Base-by-base conservation (phyloP, 2,888 invertebrate species). In the Pachymerium ferrugineum region DNA sequence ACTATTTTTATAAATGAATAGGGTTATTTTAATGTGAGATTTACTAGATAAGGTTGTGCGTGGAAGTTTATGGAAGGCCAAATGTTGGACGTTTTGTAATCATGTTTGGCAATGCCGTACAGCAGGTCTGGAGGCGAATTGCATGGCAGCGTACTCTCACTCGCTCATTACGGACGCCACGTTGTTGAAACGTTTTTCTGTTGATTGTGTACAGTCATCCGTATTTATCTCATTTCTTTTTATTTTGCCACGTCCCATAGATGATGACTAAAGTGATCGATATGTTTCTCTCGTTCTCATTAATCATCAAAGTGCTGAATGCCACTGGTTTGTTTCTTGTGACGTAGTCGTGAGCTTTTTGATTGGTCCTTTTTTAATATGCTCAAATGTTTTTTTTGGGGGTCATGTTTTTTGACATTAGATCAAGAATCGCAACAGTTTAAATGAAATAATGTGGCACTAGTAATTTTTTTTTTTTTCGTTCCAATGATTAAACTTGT, bases 91-190 rank as follows among this genome's bases (percentile, higher is more conserved):
- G 30, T 62, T 69, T 69, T 38, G n/a, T 33, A 72, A 73, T 73
- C 73, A 73, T 73, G 73, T 73, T 71, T 73, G 68, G 73, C 67
- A 68, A 67, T 68, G 73, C 73, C 73, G 33, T 73, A 62, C 73
- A 73, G 73, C 73, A 68, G 73, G 73, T 73, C 73, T 73, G 73
- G 67, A 68, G 73, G 72, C 72, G 29, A 72, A 72, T 47, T 72
- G 72, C 72, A 54, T 72, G 71, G 71, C 38, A 38, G 35, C 33
- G 38, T 38, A 28, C 62, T 62, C 62, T 62, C 62, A 62, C 62
- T 62, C 62, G 62, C 62, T 62, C 62, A 62, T 62, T 62, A 62
- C 62, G 28, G 62, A 62, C 62, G 62, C 71, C 31, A 71, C 35
- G 70, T 69, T 71, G 71, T 71, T 71, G 71, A 71, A 71, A 28